Percentiles rank a stretch among this genome's conserved stretches.
Conservation (phyloP, 2,113 vertebrate genomes). For the Microtus richardsoni region DNA sequence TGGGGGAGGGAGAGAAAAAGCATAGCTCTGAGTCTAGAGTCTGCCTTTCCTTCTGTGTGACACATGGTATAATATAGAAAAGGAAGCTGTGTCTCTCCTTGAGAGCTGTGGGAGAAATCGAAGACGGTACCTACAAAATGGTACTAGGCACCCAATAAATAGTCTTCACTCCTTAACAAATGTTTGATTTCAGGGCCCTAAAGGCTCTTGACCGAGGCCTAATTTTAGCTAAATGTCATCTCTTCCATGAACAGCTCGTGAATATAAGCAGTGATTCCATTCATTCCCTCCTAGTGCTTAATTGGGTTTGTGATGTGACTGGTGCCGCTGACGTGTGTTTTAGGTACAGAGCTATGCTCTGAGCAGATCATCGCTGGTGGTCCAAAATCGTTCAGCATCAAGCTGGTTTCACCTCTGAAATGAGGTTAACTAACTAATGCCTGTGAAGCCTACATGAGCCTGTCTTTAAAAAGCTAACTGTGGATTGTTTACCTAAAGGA, state of each 20-base stretch:
- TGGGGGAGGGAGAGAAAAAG: not conserved
- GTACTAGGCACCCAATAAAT: not conserved
- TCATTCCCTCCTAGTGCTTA: not conserved
- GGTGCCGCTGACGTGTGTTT: not conserved
- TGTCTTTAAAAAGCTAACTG: slow-evolving; percentile 39
- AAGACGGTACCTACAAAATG: not conserved
- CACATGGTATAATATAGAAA: fast-evolving
- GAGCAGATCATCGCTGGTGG: slow-evolving; percentile 47
- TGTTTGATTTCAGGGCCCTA: not conserved
- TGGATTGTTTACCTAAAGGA: slow-evolving; percentile 36
- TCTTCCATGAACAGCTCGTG: not conserved
- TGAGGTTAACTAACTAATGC: slow-evolving; percentile 54
- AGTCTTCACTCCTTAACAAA: not conserved
- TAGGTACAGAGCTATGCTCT: slow-evolving; percentile 27
- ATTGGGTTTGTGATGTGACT: slow-evolving; percentile 17
- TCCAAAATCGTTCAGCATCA: not conserved
- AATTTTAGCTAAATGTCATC: slow-evolving; percentile 31
- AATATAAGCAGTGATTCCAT: slow-evolving; percentile 5
- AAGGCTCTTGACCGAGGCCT: not conserved
- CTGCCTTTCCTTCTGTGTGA: not conserved
- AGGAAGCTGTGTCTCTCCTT: not conserved
- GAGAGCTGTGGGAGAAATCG: not conserved
- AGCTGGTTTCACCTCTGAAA: not conserved
- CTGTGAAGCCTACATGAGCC: slow-evolving; percentile 17
- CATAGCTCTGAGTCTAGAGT: not conserved